Evolutionary conservation across 2,888 invertebrate species (phyloP).

Genomic region (Litoditis marina): DNA sequence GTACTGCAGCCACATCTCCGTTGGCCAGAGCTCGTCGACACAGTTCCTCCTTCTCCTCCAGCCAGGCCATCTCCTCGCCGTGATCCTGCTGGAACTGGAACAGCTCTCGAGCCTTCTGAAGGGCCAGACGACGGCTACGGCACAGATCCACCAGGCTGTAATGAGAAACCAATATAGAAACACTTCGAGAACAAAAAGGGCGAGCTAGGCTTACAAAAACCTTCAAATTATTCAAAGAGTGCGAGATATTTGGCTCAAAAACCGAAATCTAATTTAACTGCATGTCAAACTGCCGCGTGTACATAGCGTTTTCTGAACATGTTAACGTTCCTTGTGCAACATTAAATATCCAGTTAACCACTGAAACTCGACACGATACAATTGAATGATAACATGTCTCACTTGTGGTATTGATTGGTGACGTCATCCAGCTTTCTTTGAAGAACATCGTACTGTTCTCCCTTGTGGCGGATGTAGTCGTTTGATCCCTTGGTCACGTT

Average conservation of each 20-base stretch:
- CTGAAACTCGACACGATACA: no score
- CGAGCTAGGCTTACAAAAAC: no score
- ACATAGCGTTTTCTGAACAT: no score
- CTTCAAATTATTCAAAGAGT: no score
- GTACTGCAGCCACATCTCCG: constrained; percentile 84
- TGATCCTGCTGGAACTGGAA: constrained; percentile 91
- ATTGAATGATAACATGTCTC: background rate
- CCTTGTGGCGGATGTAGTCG: constrained; percentile 53
- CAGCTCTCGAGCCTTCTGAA: constrained; percentile 88
- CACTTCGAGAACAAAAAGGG: no score
- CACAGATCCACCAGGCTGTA: constrained; percentile 72
- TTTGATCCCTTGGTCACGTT: constrained; percentile 45
- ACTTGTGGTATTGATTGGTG: constrained; percentile 76
- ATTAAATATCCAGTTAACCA: no score
- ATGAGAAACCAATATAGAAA: background rate
- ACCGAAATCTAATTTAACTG: constrained; percentile 16
- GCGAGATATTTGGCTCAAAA: no score
- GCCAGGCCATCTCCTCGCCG: constrained; percentile 95
- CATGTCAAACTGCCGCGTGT: no score
- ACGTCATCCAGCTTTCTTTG: constrained; percentile 75
- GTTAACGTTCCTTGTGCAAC: no score
- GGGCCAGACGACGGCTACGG: constrained; percentile 74
- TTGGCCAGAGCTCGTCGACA: constrained; percentile 88
- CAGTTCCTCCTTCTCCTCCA: constrained; percentile 83
- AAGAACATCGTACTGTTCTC: constrained; percentile 69